Base-by-base conservation (phyloP, 2,888 invertebrate species). In the Andricus quercusramuli region DNA sequence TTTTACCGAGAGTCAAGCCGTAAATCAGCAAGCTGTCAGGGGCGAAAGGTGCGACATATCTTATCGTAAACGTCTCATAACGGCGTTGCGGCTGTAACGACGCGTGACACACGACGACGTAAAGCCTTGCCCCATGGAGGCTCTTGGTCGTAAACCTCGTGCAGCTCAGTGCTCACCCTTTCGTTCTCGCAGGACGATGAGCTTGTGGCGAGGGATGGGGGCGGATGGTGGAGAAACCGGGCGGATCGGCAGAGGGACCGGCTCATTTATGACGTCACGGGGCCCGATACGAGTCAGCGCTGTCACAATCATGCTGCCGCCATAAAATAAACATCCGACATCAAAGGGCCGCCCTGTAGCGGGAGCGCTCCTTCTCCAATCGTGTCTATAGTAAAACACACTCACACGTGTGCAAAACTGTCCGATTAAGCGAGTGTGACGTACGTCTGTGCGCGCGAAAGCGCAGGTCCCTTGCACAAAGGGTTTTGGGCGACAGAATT, bases 41-140 rank as follows among this genome's bases (percentile, higher is more conserved):
- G 86, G 86, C 85, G 87, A 89, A 89, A 91, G 90, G 90, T 90
- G 90, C 88, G 89, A 89, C 89, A 88, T 90, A 90, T 90, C 91
- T 91, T 91, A 91, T 91, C 91, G 91, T 91, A 91, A 91, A 91
- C 88, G 90, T 90, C 91, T 90, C 90, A 91, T 90, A 91, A 90
- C 87, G 87, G 86, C 87, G 88, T 86, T 85, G 87, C 86, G 87
- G 88, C 89, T 88, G 89, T 91, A 91, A 91, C 90, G 90, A 91
- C 87, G 88, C 89, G 88, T 90, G 90, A 91, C 90, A 90, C 89
- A 90, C 88, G 90, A 88, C 89, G 89, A 90, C 88, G 86, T 90
- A 88, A 90, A 90, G 86, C 84, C 79, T 74, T 77, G 79, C 78
- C 79, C 77, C 77, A 77, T 82, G 83, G 84, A 86, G 85, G 85